These are phyloP conservation scores for Holocentrus rufus DNA, from an alignment of 2,797 vertebrate genomes.

Conservation along the genomic window DNA sequence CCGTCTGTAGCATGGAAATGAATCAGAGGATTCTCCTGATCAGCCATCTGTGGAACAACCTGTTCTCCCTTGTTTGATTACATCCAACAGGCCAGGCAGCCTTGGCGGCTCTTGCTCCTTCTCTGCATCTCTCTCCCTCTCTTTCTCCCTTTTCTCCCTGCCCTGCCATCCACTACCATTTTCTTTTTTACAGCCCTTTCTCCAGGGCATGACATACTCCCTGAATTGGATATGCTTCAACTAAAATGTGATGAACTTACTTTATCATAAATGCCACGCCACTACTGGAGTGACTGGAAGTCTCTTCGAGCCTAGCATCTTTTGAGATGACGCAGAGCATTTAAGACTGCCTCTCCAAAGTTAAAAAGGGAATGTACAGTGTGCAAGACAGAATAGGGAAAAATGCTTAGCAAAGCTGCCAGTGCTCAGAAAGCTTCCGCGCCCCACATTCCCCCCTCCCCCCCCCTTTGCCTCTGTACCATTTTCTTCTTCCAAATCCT, in stretches of 20 bases:
- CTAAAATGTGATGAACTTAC: slow-evolving; percentile 66
- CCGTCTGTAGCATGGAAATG: slow-evolving; percentile 72
- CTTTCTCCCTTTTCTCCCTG: slow-evolving; percentile 36
- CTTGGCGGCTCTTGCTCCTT: slow-evolving; percentile 39
- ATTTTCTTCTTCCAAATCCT: slow-evolving; percentile 7
- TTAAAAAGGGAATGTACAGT: slow-evolving; percentile 16
- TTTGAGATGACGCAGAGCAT: slow-evolving; percentile 39
- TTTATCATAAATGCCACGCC: slow-evolving; percentile 52
- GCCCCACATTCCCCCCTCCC: no score
- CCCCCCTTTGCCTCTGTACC: background rate
- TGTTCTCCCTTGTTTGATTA: slow-evolving; percentile 77
- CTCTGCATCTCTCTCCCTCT: slow-evolving; percentile 33
- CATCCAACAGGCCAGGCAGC: slow-evolving; percentile 60
- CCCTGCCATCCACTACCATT: slow-evolving; percentile 50
- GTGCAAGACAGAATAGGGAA: slow-evolving; percentile 15
- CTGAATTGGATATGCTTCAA: slow-evolving; percentile 68
- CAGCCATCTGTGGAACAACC: slow-evolving; percentile 79
- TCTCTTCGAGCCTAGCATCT: slow-evolving; percentile 45
- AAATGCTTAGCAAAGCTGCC: slow-evolving; percentile 20
- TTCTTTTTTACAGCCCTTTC: slow-evolving; percentile 46
- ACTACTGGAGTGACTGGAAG: slow-evolving; percentile 21
- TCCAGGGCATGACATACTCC: slow-evolving; percentile 48
- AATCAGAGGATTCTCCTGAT: slow-evolving; percentile 70
- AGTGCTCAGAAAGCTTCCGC: background rate
- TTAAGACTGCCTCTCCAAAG: slow-evolving; percentile 7